These are phyloP conservation scores for Tupiocoris notatus DNA, from an alignment of 2,888 invertebrate species.

Conservation along the genomic window DNA sequence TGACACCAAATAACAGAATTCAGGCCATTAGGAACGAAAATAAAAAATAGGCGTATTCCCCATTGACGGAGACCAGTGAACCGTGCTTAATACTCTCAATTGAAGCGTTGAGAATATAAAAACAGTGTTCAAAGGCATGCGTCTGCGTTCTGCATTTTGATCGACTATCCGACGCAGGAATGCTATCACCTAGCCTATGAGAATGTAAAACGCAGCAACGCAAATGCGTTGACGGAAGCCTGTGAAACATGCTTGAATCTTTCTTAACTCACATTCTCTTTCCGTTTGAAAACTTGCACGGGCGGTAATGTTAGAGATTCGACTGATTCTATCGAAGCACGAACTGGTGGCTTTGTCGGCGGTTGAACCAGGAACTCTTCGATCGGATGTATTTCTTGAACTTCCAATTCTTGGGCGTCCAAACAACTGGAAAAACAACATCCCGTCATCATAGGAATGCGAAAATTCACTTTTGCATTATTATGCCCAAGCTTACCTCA, in stretches of 20 bases:
- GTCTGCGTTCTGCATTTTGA: no score
- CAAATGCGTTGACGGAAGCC: no score
- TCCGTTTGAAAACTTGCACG: constrained; percentile 39
- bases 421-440: constrained; percentile 4
- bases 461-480: not conserved
- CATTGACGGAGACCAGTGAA: not conserved
- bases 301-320: constrained; percentile 45
- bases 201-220: no score
- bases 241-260: no score
- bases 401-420: constrained; percentile 29
- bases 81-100: not conserved
- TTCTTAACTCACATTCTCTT: constrained; percentile 42
- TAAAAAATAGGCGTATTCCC: no score
- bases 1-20: no score
- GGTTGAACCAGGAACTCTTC: constrained; percentile 10
- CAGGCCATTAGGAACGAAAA: no score
- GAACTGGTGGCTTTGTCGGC: constrained; percentile 6
- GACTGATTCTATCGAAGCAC: constrained; percentile 47
- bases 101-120: not conserved
- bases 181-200: no score
- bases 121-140: not conserved
- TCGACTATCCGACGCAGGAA: no score
- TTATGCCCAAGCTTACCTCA: constrained; percentile 59
- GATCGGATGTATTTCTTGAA: not conserved
- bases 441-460: constrained; percentile 8